Percentiles rank a stretch among this genome's conserved stretches.
Conservation (phyloP, 2,888 invertebrate species). For the Drosophila kanekoi region DNA sequence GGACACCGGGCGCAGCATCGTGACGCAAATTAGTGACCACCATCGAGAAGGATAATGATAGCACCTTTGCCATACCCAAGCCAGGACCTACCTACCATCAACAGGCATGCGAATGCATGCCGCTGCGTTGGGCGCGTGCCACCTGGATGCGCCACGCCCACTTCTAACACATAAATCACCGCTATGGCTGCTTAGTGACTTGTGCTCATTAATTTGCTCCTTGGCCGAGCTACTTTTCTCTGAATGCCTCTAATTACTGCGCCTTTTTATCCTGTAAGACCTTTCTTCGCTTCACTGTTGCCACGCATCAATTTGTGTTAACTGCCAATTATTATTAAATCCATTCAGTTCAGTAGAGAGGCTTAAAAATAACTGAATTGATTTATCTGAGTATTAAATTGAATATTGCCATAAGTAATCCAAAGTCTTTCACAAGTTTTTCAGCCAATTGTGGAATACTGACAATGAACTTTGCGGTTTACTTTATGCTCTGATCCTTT, state of each 20-base stretch:
- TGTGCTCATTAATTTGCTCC: constrained; percentile 63
- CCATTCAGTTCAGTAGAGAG: constrained; percentile 32
- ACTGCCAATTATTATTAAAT: constrained; percentile 50
- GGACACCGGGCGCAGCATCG: constrained; percentile 24
- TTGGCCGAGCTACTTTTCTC: constrained; percentile 48
- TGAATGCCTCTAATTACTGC: constrained; percentile 56
- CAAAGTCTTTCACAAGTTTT: constrained; percentile 5
- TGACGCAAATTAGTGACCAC: constrained; percentile 57
- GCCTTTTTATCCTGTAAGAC: constrained; percentile 4
- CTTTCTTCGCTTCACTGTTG: constrained; percentile 3
- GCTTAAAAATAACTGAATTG: constrained; percentile 19
- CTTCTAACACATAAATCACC: constrained; percentile 54
- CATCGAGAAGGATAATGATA: constrained; percentile 38
- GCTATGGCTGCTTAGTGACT: constrained; percentile 35
- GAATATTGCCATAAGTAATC: not conserved
- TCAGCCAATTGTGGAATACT: not conserved
- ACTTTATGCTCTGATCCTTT: no score
- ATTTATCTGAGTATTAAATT: constrained; percentile 10
- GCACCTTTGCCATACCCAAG: constrained; percentile 5
- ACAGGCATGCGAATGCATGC: constrained; percentile 12
- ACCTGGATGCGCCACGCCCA: constrained; percentile 43
- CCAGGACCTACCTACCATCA: not conserved
- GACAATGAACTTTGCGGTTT: not conserved
- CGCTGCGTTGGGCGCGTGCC: constrained; percentile 10
- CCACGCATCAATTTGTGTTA: constrained; percentile 43